phyloP scores from a whole-genome alignment of 2,113 vertebrate species.

The Calidris pygmaea region DNA sequence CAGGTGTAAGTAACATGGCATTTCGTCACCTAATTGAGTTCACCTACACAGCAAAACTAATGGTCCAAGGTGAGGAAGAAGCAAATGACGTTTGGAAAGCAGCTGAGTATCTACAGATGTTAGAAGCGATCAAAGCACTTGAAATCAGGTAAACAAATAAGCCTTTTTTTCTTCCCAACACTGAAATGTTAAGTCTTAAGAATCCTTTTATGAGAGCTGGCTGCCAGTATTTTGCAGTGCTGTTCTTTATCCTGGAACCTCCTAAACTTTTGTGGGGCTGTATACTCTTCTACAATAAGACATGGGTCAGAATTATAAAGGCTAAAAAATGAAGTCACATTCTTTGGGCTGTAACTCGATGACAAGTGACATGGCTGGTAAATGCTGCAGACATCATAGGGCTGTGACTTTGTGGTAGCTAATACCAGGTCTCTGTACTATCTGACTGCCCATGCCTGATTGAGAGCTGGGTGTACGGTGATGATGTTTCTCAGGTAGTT shows the following conservation, averaged over 20 bases:
- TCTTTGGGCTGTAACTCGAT: accelerated
- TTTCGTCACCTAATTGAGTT: conserved; percentile 97
- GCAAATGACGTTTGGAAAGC: conserved; percentile 96
- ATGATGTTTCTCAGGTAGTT: too few species aligned
- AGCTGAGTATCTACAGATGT: conserved; percentile 97
- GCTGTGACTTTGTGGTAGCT: not conserved
- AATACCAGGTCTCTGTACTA: not conserved
- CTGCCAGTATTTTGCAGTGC: not conserved
- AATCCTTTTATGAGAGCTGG: not conserved
- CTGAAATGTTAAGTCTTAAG: not conserved
- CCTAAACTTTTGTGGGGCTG: not conserved
- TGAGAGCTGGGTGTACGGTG: too few species aligned
- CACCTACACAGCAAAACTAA: conserved; percentile 93
- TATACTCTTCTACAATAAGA: not conserved
- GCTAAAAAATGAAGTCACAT: not conserved
- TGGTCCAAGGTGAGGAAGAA: conserved; percentile 89
- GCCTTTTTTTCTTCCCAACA: not conserved
- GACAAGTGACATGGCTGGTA: not conserved
- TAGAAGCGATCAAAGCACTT: conserved; percentile 97
- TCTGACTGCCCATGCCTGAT: not conserved
- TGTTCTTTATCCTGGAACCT: not conserved
- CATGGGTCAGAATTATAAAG: not conserved
- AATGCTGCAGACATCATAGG: too few species aligned
- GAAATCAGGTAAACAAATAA: conserved; percentile 78
- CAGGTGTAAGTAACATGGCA: conserved; percentile 95